Conservation (phyloP, 2,888 invertebrate genomes). For the Phoenoteleia sp. region DNA sequence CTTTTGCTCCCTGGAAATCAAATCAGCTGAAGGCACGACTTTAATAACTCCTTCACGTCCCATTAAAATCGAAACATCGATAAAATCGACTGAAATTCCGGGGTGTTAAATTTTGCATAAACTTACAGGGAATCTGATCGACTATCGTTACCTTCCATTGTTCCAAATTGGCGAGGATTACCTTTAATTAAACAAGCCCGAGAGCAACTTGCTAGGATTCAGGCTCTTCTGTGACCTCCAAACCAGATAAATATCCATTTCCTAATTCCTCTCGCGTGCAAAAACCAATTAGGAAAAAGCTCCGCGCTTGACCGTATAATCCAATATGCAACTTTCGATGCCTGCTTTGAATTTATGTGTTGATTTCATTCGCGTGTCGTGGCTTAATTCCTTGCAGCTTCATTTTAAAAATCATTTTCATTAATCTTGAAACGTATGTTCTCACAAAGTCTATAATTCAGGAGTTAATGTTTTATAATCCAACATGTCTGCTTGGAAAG, state of each 20-base stretch:
- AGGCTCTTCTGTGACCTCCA: constrained; percentile 21
- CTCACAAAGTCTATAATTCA: no score
- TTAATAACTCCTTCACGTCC: constrained; percentile 3
- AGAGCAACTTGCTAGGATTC: constrained; percentile 41
- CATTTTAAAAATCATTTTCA: constrained; percentile 14
- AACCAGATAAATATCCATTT: constrained; percentile 53
- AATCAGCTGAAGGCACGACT: background rate
- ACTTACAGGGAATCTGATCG: constrained; percentile 24
- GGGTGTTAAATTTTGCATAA: constrained; percentile 40
- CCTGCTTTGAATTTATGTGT: constrained; percentile 24
- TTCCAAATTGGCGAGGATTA: constrained; percentile 40
- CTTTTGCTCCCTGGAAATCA: no score
- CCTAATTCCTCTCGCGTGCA: constrained; percentile 53
- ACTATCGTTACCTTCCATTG: constrained; percentile 29
- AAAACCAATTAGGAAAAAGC: constrained; percentile 65
- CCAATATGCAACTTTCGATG: constrained; percentile 48
- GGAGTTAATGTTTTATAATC: no score
- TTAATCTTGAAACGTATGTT: no score
- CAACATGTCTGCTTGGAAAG: no score
- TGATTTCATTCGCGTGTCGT: constrained; percentile 42
- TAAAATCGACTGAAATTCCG: constrained; percentile 29
- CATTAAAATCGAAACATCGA: constrained; percentile 12
- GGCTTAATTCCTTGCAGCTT: constrained; percentile 8
- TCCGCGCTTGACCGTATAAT: constrained; percentile 57
- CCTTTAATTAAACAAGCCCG: constrained; percentile 40